Percentiles rank a stretch among this genome's conserved stretches.
phyloP scores from a whole-genome alignment of 2,797 vertebrate species.

The Anas georgica region DNA sequence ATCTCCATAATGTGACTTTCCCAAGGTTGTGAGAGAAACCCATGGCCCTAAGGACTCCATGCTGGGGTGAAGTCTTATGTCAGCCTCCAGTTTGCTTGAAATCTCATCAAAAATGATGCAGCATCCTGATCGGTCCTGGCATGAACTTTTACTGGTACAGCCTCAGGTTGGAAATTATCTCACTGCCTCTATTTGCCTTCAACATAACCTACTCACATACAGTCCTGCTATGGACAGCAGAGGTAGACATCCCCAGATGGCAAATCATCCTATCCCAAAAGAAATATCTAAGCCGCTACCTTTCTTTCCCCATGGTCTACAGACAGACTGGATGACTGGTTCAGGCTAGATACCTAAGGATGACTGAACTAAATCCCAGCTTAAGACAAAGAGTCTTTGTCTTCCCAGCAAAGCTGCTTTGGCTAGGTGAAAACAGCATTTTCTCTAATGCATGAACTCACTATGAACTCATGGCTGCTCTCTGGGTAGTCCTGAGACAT shows the following conservation, averaged over 20 bases:
- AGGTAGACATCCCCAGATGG: not conserved
- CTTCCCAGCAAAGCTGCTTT: not conserved
- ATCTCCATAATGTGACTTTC: not conserved
- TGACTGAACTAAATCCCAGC: not conserved
- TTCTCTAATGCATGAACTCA: not conserved
- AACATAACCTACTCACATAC: not conserved
- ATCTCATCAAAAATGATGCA: not conserved
- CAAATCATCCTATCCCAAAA: not conserved
- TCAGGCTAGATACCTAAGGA: not conserved
- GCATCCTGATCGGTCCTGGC: fast-evolving
- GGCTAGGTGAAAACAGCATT: not conserved
- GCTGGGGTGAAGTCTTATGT: not conserved
- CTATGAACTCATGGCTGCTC: not conserved
- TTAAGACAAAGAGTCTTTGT: not conserved
- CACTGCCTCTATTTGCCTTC: not conserved
- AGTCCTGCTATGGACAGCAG: not conserved
- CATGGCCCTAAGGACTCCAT: not conserved
- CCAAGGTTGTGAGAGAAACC: not conserved
- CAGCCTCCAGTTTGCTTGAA: not conserved
- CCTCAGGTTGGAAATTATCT: not conserved
- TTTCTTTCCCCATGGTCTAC: not conserved
- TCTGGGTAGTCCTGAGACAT: not conserved
- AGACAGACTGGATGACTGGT: not conserved
- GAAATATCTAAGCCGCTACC: not conserved
- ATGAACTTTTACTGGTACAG: not conserved